A percentile compares a stretch with the other conserved stretches of the same genome.
Conservation (phyloP, 2,888 invertebrate species). For the Strigamia crassipes region DNA sequence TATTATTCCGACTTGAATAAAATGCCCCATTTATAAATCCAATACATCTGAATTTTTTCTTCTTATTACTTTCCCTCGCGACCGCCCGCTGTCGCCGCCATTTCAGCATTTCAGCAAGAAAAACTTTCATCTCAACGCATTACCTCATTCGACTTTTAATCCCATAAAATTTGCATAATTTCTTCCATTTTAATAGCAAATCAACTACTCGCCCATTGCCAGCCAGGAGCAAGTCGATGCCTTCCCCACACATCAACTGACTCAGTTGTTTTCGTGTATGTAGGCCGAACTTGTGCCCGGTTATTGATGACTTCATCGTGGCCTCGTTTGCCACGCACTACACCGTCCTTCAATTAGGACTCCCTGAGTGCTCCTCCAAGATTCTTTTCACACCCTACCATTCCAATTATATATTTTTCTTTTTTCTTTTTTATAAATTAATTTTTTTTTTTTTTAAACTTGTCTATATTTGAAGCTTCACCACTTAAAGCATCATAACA, state of each 20-base stretch:
- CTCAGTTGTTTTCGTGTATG: not conserved
- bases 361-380: slow-evolving; percentile 27
- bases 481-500: slow-evolving; percentile 1
- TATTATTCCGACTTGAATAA: too few species aligned
- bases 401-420: slow-evolving; percentile 15
- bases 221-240: not conserved
- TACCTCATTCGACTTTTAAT: not conserved
- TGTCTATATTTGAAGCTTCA: not conserved
- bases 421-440: not conserved
- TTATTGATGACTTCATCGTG: slow-evolving; percentile 35
- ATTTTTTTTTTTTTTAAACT: not conserved
- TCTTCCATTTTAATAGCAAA: too few species aligned
- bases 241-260: not conserved
- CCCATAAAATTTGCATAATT: not conserved
- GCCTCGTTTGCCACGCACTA: slow-evolving; percentile 31
- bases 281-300: slow-evolving; percentile 4
- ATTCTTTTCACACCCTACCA: slow-evolving; percentile 11
- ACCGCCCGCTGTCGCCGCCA: not conserved
- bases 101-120: not conserved
- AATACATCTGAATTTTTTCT: not conserved
- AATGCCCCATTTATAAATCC: not conserved
- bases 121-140: not conserved
- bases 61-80: not conserved
- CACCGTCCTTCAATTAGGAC: slow-evolving; percentile 18
- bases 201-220: not conserved